These are phyloP conservation scores for Eupithecia vulgata DNA, from an alignment of 2,888 invertebrate genomes.

Conservation along the genomic window DNA sequence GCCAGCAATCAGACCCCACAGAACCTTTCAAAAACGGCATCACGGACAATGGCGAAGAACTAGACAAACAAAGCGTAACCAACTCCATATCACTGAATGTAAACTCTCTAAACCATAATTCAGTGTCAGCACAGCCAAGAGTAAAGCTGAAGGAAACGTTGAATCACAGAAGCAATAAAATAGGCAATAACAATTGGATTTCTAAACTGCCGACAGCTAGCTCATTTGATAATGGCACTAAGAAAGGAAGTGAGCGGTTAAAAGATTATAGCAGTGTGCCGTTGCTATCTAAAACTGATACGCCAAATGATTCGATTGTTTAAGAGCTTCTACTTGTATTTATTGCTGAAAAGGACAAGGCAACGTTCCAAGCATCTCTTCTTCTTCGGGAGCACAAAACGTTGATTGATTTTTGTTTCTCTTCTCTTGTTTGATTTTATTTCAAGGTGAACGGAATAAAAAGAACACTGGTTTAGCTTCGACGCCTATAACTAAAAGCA, in stretches of 20 bases:
- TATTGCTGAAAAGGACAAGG: background rate
- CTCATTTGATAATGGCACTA: conserved; percentile 75
- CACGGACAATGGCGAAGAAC: conserved; percentile 58
- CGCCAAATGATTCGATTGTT: conserved; percentile 76
- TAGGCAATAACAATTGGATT: conserved; percentile 81
- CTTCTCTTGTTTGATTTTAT: background rate
- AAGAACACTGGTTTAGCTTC: background rate
- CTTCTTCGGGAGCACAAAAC: background rate
- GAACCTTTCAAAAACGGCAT: conserved; percentile 72
- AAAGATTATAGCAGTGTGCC: conserved; percentile 82
- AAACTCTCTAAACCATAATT: conserved; percentile 70
- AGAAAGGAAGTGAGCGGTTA: conserved; percentile 66
- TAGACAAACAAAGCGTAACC: conserved; percentile 66
- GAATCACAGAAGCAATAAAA: conserved; percentile 70
- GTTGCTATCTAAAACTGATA: conserved; percentile 73
- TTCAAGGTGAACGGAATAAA: background rate
- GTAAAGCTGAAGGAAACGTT: conserved; percentile 74
- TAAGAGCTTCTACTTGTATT: conserved; percentile 47
- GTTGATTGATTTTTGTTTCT: background rate
- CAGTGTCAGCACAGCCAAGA: conserved; percentile 65
- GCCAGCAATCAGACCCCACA: conserved; percentile 70
- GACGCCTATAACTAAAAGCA: background rate
- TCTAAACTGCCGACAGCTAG: conserved; percentile 75
- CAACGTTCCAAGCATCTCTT: background rate
- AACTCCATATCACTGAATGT: conserved; percentile 75